Base-by-base conservation (phyloP, 2,888 invertebrate species). In the Drosophila peninsularis region DNA sequence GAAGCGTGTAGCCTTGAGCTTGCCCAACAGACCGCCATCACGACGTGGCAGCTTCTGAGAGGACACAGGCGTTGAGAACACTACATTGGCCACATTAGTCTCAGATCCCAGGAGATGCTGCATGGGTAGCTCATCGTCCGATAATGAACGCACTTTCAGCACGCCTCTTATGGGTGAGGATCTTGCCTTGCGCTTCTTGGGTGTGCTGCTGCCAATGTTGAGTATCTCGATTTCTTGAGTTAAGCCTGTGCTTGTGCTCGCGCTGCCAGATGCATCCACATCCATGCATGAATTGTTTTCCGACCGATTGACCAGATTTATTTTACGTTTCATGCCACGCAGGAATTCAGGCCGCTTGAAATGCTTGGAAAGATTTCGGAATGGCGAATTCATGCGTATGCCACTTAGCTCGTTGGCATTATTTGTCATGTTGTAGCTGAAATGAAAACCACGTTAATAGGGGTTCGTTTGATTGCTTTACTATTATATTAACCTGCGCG, bases 51-150 rank as follows among this genome's bases (percentile, higher is more conserved):
- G 92, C 76, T 94, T 94, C 69, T 93, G 93, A 13, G 93, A 93
- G 0, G 95, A 95, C 0, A 97, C 96, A 1, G 97, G 97, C 3
- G 97, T 97, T 6, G 96, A 96, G 86, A 96, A 96, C 70, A 96
- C 96, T 0, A 97, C 96, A 72, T 96, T 95, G 0, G 94, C 86
- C 11, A 90, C 73, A 71, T 88, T 90, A 0, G 77, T 50, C 32
- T 92, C 94, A 75, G 94, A 93, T 49, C 93, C 93, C 74, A 94
- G 93, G 78, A 94, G 93, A 78, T 94, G 93, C 24, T 80, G 90
- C 54, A 89, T 79, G 73, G 94, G 94, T 83, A 94, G 93, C 79
- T 95, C 95, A 69, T 95, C 94, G 87, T 94, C 94, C 4, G 94
- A 95, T 0, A 92, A 93, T 90, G 95, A 94, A 77, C 94, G 94